phyloP scores from a whole-genome alignment of 2,888 invertebrate species.

The Agriopis leucophaearia region DNA sequence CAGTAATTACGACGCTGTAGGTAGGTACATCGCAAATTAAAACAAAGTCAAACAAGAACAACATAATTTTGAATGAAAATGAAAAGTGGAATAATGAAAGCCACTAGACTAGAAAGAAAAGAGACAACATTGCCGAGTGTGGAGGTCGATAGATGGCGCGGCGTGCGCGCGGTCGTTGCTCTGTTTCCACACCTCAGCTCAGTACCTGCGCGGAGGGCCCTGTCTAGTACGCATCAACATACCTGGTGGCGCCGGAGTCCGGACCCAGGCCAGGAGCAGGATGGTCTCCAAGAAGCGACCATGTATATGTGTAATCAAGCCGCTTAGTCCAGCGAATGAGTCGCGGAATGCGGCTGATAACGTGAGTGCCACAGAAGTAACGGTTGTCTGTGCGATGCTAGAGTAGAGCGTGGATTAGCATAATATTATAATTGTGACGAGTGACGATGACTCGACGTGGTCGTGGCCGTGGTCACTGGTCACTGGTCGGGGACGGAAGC shows the following conservation, averaged over 20 bases:
- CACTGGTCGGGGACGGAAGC: too few relatives aligned
- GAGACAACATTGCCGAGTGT: not conserved
- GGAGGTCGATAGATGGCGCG: slow-evolving; percentile 30
- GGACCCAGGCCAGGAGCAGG: not conserved
- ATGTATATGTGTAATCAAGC: not conserved
- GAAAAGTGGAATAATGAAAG: slow-evolving; percentile 16
- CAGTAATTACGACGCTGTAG: not conserved
- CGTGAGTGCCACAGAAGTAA: slow-evolving; percentile 25
- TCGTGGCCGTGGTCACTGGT: too few relatives aligned
- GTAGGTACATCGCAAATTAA: not conserved
- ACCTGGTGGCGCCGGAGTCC: not conserved
- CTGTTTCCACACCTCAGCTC: slow-evolving; percentile 22
- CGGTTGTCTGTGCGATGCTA: slow-evolving; percentile 14
- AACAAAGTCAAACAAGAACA: not conserved
- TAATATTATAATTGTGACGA: not conserved
- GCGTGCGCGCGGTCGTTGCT: slow-evolving; percentile 37
- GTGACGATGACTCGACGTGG: too few relatives aligned
- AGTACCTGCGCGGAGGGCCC: not conserved
- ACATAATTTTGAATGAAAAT: not conserved
- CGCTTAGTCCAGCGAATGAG: not conserved
- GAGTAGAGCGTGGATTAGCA: slow-evolving; percentile 20
- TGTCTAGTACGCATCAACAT: not conserved
- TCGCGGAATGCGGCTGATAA: slow-evolving; percentile 41
- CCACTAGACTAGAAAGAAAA: slow-evolving; percentile 24
- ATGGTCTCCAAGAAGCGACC: not conserved